These are phyloP conservation scores for Agrochola lychnidis DNA, from an alignment of 2,888 invertebrate genomes.

Conservation along the genomic window DNA sequence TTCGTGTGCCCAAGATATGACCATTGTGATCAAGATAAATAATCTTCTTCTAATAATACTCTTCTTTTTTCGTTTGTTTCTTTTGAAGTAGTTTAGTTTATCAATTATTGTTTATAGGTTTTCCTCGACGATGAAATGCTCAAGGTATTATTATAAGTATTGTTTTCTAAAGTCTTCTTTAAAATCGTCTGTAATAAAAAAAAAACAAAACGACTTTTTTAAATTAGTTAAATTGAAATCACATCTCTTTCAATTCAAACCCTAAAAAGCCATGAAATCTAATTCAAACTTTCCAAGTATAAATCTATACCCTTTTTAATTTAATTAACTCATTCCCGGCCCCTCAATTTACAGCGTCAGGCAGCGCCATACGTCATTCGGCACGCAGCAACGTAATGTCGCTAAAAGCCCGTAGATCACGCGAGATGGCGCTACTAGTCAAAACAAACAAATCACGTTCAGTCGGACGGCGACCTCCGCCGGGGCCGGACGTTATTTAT, in stretches of 20 bases:
- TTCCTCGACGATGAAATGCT: background rate
- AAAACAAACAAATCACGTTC: constrained; percentile 81
- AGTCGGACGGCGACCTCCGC: constrained; percentile 70
- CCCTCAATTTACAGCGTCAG: constrained; percentile 58
- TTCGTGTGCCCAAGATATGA: background rate
- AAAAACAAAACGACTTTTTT: background rate
- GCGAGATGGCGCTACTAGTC: constrained; percentile 78
- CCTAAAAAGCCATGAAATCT: constrained; percentile 21
- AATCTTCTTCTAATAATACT: too few species aligned
- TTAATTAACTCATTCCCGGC: constrained; percentile 66
- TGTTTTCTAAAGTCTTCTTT: background rate
- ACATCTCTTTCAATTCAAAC: constrained; percentile 3
- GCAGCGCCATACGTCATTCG: constrained; percentile 62
- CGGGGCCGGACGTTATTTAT: constrained; percentile 71
- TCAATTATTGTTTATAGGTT: too few species aligned
- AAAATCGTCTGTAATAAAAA: background rate
- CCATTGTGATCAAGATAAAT: background rate
- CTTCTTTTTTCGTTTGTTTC: background rate
- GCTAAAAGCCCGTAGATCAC: constrained; percentile 78
- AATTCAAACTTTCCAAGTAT: constrained; percentile 25
- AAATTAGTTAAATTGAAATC: background rate
- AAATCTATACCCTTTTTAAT: constrained; percentile 61
- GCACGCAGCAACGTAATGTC: constrained; percentile 62
- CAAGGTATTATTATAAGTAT: background rate
- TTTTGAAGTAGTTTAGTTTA: too few species aligned